These are phyloP conservation scores for Drosophila sproati DNA, from an alignment of 1,140 invertebrate genomes.

Conservation along the genomic window DNA sequence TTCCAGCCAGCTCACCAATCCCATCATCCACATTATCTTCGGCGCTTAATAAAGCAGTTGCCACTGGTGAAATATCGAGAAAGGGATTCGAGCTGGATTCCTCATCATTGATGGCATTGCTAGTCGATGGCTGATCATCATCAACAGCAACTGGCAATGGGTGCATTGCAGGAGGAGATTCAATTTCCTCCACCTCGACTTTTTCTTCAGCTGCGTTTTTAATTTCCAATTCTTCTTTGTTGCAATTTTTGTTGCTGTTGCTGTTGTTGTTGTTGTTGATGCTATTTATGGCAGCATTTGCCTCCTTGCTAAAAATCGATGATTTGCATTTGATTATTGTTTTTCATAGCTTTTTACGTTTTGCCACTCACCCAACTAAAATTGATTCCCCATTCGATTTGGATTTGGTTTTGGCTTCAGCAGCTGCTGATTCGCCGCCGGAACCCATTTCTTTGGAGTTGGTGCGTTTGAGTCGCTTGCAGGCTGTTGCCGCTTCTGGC, in stretches of 20 bases:
- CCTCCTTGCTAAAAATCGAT: constrained; percentile 34
- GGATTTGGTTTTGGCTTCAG: background rate
- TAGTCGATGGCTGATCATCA: too few relatives aligned
- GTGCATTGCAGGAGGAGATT: background rate
- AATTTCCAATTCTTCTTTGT: background rate
- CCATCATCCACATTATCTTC: constrained; percentile 17
- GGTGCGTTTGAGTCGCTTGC: constrained; percentile 56
- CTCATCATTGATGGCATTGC: background rate
- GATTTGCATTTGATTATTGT: background rate
- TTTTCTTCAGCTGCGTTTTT: background rate
- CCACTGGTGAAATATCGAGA: background rate
- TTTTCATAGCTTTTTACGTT: background rate
- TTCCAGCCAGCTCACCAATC: too few relatives aligned
- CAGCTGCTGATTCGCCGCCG: constrained; percentile 4
- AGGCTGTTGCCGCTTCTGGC: constrained; percentile 24
- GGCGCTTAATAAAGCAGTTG: too few relatives aligned
- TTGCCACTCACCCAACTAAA: constrained; percentile 19
- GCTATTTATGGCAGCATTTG: constrained; percentile 21
- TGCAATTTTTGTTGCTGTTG: background rate
- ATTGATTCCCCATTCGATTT: background rate
- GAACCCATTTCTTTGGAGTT: constrained; percentile 21
- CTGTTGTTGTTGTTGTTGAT: constrained; percentile 18
- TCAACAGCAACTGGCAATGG: background rate
- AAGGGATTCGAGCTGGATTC: background rate
- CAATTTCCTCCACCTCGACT: background rate